Evolutionary conservation across 2,888 invertebrate genomes (phyloP), one percentile per base, ranked within the genome.

Genomic region (Rhamnusium bicolor): DNA sequence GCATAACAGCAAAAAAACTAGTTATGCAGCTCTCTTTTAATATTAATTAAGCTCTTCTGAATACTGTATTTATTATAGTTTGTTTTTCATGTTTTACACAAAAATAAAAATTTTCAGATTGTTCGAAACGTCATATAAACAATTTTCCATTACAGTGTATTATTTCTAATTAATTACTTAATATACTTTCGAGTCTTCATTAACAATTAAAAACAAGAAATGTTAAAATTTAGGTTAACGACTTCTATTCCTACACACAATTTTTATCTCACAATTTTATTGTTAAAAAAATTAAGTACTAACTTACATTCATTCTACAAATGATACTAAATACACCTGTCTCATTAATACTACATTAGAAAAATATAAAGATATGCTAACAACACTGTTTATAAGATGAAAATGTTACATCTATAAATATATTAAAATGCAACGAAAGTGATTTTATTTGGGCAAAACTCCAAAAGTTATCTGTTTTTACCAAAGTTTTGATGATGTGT

Each of bases 371-470:
- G 46, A 47, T 56, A 51, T 12, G 56, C 47, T 24, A n/a, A 63
- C 27, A 65, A 53, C 60, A 56, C 27, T 47, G 21, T 53, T 53
- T 32, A 40, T 21, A 69, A 8, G 4, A 51, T 27, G 32, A 63
- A 56, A 56, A 56, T 14, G 24, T n/a, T 46, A 60, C 61, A 63
- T 63, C 69, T 72, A 67, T 63, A 69, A 69, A 73, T 74, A 67
- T 66, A 76, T 51, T 32, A 65, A 69, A 67, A 69, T 71, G 51
- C 62, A 71, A 47, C 54, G 6, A 27, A 21, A 21, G 61, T 62
- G 54, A 61, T 69, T 66, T 69, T 40, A 58, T 78, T 71, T 63
- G 77, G 79, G 77, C 78, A 78, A 70, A 65, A 69, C 66, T 78
- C 79, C 81, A 79, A 81, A 58, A 60, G 16, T 66, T n/a, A 47